Evolutionary conservation across 2,113 vertebrate species (phyloP).

Genomic region (Hippolais icterina): DNA sequence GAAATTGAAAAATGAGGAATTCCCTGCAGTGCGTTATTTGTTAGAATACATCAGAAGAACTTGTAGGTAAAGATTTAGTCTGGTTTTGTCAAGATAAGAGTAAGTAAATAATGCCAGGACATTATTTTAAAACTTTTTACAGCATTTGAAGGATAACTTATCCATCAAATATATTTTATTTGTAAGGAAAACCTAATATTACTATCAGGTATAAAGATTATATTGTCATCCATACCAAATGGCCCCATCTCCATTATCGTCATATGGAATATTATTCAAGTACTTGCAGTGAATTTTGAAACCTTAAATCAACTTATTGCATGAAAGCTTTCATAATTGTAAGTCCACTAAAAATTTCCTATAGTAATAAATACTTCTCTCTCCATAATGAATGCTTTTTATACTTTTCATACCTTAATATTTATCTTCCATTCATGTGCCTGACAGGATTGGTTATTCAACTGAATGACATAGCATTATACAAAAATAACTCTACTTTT

Average conservation of each 20-base stretch:
- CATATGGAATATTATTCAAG: background rate
- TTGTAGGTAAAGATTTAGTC: background rate
- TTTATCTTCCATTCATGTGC: background rate
- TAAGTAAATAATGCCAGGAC: background rate
- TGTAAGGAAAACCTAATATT: background rate
- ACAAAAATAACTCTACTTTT: background rate
- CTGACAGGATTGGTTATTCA: background rate
- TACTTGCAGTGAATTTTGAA: background rate
- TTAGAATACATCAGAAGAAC: background rate
- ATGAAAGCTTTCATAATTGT: background rate
- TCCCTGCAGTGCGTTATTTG: background rate
- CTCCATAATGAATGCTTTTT: background rate
- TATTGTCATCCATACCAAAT: background rate
- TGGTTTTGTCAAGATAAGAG: background rate
- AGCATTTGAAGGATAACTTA: background rate
- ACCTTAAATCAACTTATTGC: background rate
- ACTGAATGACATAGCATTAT: background rate
- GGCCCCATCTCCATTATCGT: background rate
- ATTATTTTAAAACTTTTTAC: background rate
- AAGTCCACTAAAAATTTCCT: background rate
- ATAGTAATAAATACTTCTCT: background rate
- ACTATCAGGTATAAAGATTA: background rate
- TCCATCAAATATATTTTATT: background rate
- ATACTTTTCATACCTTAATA: background rate
- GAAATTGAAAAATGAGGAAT: background rate